Evolutionary conservation across 2,113 vertebrate species (phyloP).

Genomic region (Rhegmatorhina hoffmannsi): DNA sequence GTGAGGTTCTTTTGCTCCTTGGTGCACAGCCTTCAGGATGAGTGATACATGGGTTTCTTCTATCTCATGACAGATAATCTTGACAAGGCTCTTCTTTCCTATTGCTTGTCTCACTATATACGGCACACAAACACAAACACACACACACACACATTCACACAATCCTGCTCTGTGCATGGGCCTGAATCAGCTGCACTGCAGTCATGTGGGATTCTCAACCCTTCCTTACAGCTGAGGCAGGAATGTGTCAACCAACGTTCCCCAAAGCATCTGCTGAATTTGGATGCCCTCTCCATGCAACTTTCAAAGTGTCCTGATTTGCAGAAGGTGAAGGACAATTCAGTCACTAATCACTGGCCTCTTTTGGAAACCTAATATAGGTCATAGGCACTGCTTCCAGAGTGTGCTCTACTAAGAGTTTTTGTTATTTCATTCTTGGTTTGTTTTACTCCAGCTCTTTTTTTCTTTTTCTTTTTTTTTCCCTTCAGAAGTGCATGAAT

Average conservation of each 20-base stretch:
- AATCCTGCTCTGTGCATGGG: not conserved
- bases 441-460: not conserved
- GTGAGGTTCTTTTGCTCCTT: constrained; percentile 64
- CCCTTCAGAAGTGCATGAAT: not conserved
- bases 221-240: not conserved
- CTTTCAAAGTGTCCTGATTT: not conserved
- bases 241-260: not conserved
- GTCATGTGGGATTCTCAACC: not conserved
- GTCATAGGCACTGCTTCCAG: not conserved
- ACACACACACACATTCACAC: not conserved
- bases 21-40: constrained; percentile 70
- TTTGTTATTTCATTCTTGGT: not conserved
- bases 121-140: constrained; percentile 15
- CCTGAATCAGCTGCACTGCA: not conserved
- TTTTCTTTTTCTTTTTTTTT: fast-evolving
- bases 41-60: constrained; percentile 70
- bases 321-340: not conserved
- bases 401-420: not conserved
- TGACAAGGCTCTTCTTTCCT: constrained; percentile 63
- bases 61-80: constrained; percentile 60
- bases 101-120: constrained; percentile 49
- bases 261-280: not conserved
- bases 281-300: not conserved
- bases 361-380: constrained; percentile 5
- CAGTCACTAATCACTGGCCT: not conserved